Conservation (phyloP, 2,888 invertebrate species). For the Sphecodes monilicornis region DNA sequence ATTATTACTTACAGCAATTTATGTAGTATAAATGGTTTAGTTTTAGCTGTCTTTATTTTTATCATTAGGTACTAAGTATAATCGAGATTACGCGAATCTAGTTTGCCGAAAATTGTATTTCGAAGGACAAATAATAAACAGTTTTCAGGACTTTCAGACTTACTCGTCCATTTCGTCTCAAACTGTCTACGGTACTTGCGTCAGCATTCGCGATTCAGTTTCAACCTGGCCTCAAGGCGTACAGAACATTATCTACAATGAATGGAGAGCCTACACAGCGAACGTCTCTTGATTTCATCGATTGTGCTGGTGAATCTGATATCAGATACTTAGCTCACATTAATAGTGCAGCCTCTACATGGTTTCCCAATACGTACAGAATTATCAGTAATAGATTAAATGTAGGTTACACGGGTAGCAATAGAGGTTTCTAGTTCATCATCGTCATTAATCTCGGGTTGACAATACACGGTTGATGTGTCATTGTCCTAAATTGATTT, state of each 20-base stretch:
- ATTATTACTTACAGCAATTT: too few species aligned
- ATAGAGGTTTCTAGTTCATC: slow-evolving; percentile 10
- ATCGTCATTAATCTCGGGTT: neutral
- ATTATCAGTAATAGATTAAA: slow-evolving; percentile 6
- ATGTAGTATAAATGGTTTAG: neutral
- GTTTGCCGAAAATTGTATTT: neutral
- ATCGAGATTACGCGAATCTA: neutral
- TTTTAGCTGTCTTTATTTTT: neutral
- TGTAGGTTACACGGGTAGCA: neutral
- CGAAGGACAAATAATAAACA: neutral
- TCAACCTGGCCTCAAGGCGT: neutral
- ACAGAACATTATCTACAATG: slow-evolving; percentile 10
- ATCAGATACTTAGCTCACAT: neutral
- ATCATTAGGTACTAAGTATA: neutral
- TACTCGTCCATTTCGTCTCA: neutral
- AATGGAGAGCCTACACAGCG: neutral
- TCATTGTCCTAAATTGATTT: neutral
- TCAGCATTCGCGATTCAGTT: neutral
- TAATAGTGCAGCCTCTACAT: neutral
- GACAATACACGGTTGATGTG: neutral
- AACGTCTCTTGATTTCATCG: slow-evolving; percentile 5
- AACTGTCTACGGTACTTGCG: neutral
- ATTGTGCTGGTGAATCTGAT: neutral
- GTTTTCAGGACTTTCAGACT: neutral
- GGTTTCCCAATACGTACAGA: neutral